A percentile compares a stretch with the other conserved stretches of the same genome.
Conservation (phyloP, 1,140 invertebrate species). For the Megalonaias nervosa region DNA sequence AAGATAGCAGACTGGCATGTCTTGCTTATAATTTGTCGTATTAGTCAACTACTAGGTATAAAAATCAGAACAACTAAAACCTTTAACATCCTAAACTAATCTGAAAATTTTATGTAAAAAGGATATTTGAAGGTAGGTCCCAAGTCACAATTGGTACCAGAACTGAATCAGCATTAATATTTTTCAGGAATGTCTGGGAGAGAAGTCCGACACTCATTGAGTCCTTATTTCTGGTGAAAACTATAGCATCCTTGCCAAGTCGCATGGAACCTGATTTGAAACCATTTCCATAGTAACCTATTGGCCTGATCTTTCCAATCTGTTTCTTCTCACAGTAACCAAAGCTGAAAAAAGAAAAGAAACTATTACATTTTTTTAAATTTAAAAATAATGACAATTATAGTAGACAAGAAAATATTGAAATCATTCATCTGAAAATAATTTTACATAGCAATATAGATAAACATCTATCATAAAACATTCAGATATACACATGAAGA, state of each 20-base stretch:
- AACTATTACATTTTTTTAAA: not conserved
- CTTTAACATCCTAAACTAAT: no score
- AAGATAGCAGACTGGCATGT: no score
- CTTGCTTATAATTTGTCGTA: no score
- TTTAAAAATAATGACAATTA: no score
- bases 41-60: no score
- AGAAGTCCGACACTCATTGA: conserved; percentile 63
- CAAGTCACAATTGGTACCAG: conserved; percentile 65
- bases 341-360: conserved; percentile 59
- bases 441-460: no score
- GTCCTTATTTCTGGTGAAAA: conserved; percentile 55
- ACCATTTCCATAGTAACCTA: conserved; percentile 69
- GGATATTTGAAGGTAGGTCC: conserved; percentile 55
- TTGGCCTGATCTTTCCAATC: conserved; percentile 58
- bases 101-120: conserved; percentile 22
- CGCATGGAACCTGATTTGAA: conserved; percentile 70
- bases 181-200: conserved; percentile 64
- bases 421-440: no score
- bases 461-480: no score
- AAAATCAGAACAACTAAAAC: no score
- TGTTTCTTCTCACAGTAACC: conserved; percentile 66
- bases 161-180: conserved; percentile 60
- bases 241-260: conserved; percentile 63
- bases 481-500: no score
- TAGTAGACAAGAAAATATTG: no score